Percentiles rank a stretch among this genome's conserved stretches.
Conservation (phyloP, 2,797 vertebrate genomes). For the Falco cherrug region DNA sequence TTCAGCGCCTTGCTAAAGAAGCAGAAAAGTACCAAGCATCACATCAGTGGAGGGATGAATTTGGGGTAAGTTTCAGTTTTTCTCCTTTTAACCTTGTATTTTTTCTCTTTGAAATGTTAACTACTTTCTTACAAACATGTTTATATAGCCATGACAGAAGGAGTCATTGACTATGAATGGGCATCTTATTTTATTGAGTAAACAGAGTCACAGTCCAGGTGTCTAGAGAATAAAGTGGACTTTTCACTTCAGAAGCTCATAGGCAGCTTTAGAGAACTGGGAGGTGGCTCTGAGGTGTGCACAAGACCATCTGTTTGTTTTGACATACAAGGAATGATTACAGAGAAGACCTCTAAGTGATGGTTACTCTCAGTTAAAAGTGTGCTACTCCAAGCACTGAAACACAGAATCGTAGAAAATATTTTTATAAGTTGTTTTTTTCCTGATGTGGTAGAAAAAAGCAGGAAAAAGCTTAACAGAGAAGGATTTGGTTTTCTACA, state of each 20-base stretch:
- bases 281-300: background rate
- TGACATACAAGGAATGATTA: background rate
- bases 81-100: background rate
- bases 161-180: background rate
- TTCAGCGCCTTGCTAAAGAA: slow-evolving; percentile 90
- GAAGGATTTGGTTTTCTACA: background rate
- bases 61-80: slow-evolving; percentile 83
- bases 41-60: slow-evolving; percentile 92
- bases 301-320: background rate
- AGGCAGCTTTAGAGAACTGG: background rate
- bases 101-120: background rate
- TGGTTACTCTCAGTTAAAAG: background rate
- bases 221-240: background rate
- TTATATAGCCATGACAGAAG: background rate
- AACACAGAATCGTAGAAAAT: background rate
- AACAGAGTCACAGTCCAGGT: background rate
- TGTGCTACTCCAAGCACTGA: background rate
- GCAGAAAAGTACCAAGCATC: slow-evolving; percentile 91
- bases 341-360: background rate
- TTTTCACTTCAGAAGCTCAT: background rate
- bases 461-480: background rate
- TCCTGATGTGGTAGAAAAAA: background rate
- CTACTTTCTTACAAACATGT: background rate
- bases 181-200: background rate
- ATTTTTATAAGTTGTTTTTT: background rate